Percentiles rank a stretch among this genome's conserved stretches.
Evolutionary conservation across 2,113 vertebrate genomes (phyloP).

Genomic region (Butastur rufipennis): DNA sequence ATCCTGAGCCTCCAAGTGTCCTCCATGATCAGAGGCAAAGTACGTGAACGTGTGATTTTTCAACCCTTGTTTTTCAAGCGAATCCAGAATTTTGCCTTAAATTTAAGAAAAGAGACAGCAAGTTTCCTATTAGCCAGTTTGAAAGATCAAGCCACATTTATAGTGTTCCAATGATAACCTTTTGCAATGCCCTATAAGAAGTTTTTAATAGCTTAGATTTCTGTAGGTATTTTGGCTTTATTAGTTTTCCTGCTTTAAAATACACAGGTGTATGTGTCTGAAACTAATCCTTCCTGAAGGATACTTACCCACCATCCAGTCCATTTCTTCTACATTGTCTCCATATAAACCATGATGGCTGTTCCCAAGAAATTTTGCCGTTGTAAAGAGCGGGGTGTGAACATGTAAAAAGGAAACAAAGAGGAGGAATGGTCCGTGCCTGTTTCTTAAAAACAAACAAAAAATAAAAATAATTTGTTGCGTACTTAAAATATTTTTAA

Average conservation of each 20-base stretch:
- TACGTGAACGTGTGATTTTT: constrained; percentile 79
- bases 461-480: not conserved
- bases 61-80: constrained; percentile 73
- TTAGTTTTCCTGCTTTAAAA: not conserved
- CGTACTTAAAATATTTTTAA: not conserved
- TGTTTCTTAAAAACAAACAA: constrained; percentile 69
- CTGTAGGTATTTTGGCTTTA: not conserved
- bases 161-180: not conserved
- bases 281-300: not conserved
- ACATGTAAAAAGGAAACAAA: constrained; percentile 83
- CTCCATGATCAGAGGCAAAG: constrained; percentile 88
- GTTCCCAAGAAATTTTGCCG: constrained; percentile 71
- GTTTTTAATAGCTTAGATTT: not conserved
- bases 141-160: not conserved
- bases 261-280: not conserved
- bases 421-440: constrained; percentile 79
- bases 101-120: not conserved
- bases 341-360: constrained; percentile 84
- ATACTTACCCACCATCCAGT: constrained; percentile 83
- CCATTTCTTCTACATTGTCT: constrained; percentile 86
- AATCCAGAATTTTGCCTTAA: constrained; percentile 79
- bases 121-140: not conserved
- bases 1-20: constrained; percentile 72
- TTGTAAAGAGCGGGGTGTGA: constrained; percentile 77
- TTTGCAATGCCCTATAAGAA: not conserved